Evolutionary conservation across 1,140 invertebrate genomes (phyloP).

Genomic region (Drosophila elegans): DNA sequence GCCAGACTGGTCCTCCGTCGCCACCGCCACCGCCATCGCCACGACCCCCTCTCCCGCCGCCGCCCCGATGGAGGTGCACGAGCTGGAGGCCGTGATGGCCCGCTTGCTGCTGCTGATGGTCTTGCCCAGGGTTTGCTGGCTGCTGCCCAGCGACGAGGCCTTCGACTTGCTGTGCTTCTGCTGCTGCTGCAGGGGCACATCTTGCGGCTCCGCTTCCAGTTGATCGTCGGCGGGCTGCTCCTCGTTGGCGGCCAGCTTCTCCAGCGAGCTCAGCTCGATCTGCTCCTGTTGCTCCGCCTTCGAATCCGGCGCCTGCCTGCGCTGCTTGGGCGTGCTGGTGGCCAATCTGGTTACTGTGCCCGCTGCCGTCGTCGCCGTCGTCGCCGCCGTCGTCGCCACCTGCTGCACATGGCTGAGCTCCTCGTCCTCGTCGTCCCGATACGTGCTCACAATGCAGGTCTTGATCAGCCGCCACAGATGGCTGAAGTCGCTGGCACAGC

Average conservation of each 20-base stretch:
- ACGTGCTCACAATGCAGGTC: slow-evolving; percentile 81
- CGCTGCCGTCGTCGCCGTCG: too few relatives aligned
- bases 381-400: not conserved
- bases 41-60: not conserved
- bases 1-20: not conserved
- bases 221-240: slow-evolving; percentile 22
- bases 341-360: slow-evolving; percentile 1
- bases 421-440: slow-evolving; percentile 84
- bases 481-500: slow-evolving; percentile 95
- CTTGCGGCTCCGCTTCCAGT: slow-evolving; percentile 19
- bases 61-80: slow-evolving; percentile 62
- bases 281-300: slow-evolving; percentile 53
- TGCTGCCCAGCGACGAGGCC: slow-evolving; percentile 75
- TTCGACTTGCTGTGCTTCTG: slow-evolving; percentile 72
- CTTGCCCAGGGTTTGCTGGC: slow-evolving; percentile 76
- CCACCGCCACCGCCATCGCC: slow-evolving; percentile 8
- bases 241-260: slow-evolving; percentile 41
- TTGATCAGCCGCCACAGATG: slow-evolving; percentile 95
- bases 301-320: slow-evolving; percentile 4
- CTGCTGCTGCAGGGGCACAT: slow-evolving; percentile 27
- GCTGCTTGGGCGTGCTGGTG: slow-evolving; percentile 44
- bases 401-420: slow-evolving; percentile 55
- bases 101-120: slow-evolving; percentile 65
- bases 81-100: slow-evolving; percentile 71
- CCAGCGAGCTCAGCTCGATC: slow-evolving; percentile 73